Evolutionary conservation across 2,888 invertebrate species (phyloP), one percentile per base, ranked within the genome.

Genomic region (Rhogogaster chlorosoma): DNA sequence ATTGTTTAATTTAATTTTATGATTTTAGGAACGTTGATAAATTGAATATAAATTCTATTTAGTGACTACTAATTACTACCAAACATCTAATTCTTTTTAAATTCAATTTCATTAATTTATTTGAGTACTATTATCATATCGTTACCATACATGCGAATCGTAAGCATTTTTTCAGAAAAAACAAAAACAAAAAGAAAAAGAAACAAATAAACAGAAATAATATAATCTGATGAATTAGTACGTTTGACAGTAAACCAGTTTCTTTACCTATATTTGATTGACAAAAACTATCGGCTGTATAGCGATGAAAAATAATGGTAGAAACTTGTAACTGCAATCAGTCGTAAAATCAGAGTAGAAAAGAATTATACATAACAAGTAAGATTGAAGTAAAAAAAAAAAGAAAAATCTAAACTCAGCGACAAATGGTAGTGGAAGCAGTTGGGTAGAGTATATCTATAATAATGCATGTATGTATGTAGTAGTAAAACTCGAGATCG

Each of bases 381-480:
- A 45, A 26, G 26, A 75, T 45, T 45, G 75, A 26, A 75, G 22
- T 45, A 75, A 26, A 2, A 67, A 6, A 32, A 67, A 32, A 67
- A 67, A 29, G 18, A 26, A 26, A 42, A 22, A 73, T 75, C 38
- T 45, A 45, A 29, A 45, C 26, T 15, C 29, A 26, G 12, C 42
- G 75, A 75, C 42, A 75, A 75, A 75, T 45, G 22, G 22, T 42
- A 42, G 42, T 73, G 73, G 38, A 42, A 38, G 73, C 73, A 42
- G 73, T 73, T 73, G 73, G 73, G 38, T 73, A 73, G 32, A 42
- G 38, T 42, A 73, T 45, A 73, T 45, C 32, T 42, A 42, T 22
- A 73, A 45, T 45, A 15, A 42, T n/a, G n/a, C 36, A 32, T 36
- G 2, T 70, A n/a, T 32, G 70, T 61, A 36, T 36, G 18, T 9